Evolutionary conservation across 2,113 vertebrate genomes (phyloP).

Genomic region (Corythaixoides concolor): DNA sequence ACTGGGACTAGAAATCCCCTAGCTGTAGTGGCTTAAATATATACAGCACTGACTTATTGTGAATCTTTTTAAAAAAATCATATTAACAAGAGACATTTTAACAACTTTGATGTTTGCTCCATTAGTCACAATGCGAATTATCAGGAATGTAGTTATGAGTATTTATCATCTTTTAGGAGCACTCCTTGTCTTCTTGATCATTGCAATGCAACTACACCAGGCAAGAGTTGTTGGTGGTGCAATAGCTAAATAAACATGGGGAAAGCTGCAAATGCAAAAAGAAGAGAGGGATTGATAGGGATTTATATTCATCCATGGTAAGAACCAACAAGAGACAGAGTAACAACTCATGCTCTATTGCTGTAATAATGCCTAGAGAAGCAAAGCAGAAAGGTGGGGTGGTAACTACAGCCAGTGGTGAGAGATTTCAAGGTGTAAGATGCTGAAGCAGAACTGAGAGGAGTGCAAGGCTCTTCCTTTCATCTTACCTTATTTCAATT

Average conservation of each 20-base stretch:
- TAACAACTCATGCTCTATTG: not conserved
- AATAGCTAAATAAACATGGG: not conserved
- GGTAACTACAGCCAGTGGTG: not conserved
- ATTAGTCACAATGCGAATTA: not conserved
- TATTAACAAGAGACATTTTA: not conserved
- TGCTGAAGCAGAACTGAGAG: not conserved
- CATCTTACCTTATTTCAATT: not conserved
- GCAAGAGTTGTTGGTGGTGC: not conserved
- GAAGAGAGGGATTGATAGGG: not conserved
- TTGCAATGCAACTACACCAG: not conserved
- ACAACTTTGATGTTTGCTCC: not conserved
- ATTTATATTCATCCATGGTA: not conserved
- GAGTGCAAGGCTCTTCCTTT: not conserved
- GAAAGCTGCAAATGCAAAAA: not conserved
- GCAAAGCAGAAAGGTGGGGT: not conserved
- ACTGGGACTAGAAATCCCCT: not conserved
- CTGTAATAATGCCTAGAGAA: not conserved
- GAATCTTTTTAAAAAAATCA: not conserved
- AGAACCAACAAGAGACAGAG: not conserved
- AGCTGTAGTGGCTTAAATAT: not conserved
- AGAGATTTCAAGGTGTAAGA: not conserved
- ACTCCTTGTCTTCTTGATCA: not conserved
- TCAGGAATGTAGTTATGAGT: not conserved
- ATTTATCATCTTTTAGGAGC: not conserved
- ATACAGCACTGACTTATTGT: not conserved